Conservation (phyloP, 2,113 vertebrate species). For the Prunella himalayana region DNA sequence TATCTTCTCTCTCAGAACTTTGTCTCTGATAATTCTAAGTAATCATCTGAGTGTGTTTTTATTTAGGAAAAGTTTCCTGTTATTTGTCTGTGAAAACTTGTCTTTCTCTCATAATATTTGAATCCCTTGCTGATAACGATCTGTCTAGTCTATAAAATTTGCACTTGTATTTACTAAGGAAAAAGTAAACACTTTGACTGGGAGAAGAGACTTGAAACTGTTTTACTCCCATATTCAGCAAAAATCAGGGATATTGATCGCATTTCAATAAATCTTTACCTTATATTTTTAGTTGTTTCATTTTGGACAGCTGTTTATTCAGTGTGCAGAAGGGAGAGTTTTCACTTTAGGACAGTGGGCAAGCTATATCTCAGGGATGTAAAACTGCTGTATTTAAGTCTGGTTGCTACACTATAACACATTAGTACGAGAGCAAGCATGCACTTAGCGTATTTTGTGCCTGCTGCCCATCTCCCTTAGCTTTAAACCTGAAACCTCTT, state of each 20-base stretch:
- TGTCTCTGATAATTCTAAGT: background rate
- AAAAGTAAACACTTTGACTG: background rate
- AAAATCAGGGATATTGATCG: background rate
- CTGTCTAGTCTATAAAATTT: background rate
- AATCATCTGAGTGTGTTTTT: background rate
- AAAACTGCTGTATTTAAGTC: background rate
- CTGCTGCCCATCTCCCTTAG: background rate
- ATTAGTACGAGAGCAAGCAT: background rate
- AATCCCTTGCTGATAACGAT: background rate
- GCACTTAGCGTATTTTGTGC: background rate
- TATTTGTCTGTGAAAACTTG: background rate
- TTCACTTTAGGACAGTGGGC: background rate
- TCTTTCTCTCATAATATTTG: background rate
- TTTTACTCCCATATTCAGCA: background rate
- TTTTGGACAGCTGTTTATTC: background rate
- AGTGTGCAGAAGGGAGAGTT: background rate
- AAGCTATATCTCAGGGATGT: background rate
- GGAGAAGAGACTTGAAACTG: background rate
- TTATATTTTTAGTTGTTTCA: background rate
- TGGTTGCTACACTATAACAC: background rate
- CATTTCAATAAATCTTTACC: background rate
- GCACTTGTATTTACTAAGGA: background rate
- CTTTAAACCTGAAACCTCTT: background rate
- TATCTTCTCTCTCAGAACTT: background rate
- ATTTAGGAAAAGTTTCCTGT: background rate